phyloP scores from a whole-genome alignment of 2,113 vertebrate genomes.

The Arizona elegans region DNA sequence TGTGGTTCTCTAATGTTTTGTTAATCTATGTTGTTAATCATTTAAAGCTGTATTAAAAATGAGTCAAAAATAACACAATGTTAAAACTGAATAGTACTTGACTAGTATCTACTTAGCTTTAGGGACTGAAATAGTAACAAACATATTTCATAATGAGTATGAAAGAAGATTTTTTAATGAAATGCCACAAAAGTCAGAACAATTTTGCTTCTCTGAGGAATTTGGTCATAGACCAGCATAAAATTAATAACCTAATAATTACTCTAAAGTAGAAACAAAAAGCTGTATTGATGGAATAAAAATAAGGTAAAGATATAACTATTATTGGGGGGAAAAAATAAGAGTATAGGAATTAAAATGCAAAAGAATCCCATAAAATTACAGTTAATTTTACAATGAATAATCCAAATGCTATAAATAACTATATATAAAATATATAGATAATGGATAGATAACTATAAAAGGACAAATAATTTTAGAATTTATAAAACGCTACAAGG shows the following conservation, averaged over 20 bases:
- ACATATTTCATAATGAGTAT: not conserved
- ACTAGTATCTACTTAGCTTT: not conserved
- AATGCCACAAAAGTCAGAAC: not conserved
- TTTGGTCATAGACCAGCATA: not conserved
- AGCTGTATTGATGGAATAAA: not conserved
- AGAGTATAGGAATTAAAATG: not conserved
- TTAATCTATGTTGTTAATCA: not conserved
- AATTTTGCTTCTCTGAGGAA: not conserved
- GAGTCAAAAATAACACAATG: not conserved
- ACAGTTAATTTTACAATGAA: not conserved
- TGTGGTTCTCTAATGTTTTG: not conserved
- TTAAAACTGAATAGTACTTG: not conserved
- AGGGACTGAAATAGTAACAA: not conserved
- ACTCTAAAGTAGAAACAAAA: not conserved
- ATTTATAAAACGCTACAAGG: not conserved
- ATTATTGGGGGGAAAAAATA: not conserved
- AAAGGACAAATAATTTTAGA: not conserved
- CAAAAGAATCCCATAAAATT: not conserved
- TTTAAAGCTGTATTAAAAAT: not conserved
- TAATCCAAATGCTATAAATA: not conserved
- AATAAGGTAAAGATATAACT: not conserved
- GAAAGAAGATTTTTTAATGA: not conserved
- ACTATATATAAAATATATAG: not conserved
- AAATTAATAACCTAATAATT: not conserved
- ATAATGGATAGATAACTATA: not conserved